These are phyloP conservation scores for Sabatieria punctata DNA, from an alignment of 2,888 invertebrate genomes.

Conservation along the genomic window DNA sequence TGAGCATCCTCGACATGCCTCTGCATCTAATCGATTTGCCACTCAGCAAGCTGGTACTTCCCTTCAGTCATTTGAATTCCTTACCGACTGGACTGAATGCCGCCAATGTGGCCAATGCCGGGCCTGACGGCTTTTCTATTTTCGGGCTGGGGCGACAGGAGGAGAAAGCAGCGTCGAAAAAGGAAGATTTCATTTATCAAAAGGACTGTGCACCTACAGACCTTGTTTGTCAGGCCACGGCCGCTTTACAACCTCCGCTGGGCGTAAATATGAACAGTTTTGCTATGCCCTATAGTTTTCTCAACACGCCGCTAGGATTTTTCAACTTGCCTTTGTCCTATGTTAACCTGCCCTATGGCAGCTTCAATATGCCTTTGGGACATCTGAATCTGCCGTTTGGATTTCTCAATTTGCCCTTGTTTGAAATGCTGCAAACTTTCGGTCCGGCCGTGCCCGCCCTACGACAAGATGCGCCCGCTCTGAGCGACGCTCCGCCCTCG, in stretches of 20 bases:
- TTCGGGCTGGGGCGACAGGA: no score
- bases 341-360: slow-evolving; percentile 7
- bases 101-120: no score
- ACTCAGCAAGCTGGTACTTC: slow-evolving; percentile 1
- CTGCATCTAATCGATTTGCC: slow-evolving; percentile 4
- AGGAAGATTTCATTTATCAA: no score
- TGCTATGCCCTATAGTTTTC: slow-evolving; percentile 6
- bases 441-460: no score
- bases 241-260: slow-evolving; percentile 3
- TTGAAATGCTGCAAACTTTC: slow-evolving; percentile 8
- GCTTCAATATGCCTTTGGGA: slow-evolving; percentile 7
- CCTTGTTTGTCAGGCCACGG: not conserved
- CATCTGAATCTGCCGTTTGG: slow-evolving; percentile 8
- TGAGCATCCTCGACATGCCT: slow-evolving; percentile 3
- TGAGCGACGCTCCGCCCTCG: not conserved
- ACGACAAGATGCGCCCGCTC: not conserved
- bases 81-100: no score
- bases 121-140: not conserved
- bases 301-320: slow-evolving; percentile 9
- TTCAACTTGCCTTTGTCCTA: slow-evolving; percentile 10
- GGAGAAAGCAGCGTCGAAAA: no score
- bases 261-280: slow-evolving; percentile 1
- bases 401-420: slow-evolving; percentile 4
- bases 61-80: not conserved
- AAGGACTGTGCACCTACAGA: not conserved